Evolutionary conservation across 1,140 invertebrate species (phyloP), one percentile per base, ranked within the genome.

Genomic region (Brachionus rubens): DNA sequence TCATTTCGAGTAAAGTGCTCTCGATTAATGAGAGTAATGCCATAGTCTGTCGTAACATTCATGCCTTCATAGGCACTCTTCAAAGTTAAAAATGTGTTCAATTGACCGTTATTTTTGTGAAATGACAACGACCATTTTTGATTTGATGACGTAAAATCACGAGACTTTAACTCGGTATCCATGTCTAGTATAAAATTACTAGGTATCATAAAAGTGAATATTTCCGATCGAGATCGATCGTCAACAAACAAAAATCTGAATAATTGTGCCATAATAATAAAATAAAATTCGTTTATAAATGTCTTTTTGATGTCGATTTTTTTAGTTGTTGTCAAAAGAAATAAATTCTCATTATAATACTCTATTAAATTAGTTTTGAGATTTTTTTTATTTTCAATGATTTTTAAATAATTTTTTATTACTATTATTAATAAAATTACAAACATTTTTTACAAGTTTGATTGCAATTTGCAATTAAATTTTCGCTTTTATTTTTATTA

Each of bases 51-150:
- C 80, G 78, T 79, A 28, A 79, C 80, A 4, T 78, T 78, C 84
- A 92, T 88, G 1, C 84, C 90, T 76, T 90, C 88, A 59, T 90
- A 90, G 1, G 89, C 88, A 76, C 89, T 90, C 21, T 89, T 87
- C 88, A 91, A 90, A 41, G 91, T 91, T 75, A 92, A 86, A 81
- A 91, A 92, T 7, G 91, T 90, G 2, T 91, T 91, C 78, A 92
- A 82, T 78, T 91, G 88, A 81, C 91, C 90, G 80, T 92, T 91
- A 30, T 89, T 89, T 19, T 91, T 87, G 0, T 89, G 90, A 82
- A 93, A 92, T 2, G 90, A 90, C 65, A 93, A 90, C n/a, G 90
- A 91, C 91, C 91, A 94, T 85, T 88, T 87, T 80, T 93, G 91
- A 81, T 91, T 91, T 7, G 91, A 91, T 83, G 91, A 92, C 28